Base-by-base conservation (phyloP, 2,888 invertebrate genomes). In the Pollenia amentaria region DNA sequence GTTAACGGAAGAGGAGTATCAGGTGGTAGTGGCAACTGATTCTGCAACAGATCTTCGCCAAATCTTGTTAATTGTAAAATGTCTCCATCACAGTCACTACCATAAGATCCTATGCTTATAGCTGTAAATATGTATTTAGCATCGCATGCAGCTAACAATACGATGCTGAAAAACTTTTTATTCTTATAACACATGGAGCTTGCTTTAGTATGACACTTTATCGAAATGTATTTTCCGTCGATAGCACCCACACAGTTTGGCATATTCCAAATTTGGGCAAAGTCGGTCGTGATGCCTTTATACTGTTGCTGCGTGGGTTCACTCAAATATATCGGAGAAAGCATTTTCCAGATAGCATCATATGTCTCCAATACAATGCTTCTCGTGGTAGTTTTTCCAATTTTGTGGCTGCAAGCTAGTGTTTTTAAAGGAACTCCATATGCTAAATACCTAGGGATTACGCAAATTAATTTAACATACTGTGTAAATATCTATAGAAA, bases 231-330 rank as follows among this genome's bases (percentile, higher is more conserved):
- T 29, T 29, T 29, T 29, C 29, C 29, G 29, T 29, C 29, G 29
- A 29, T 29, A 29, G 29, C 29, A 29, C 29, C 29, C 29, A 65
- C 44, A 40, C 44, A 46, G 21, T 65, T 65, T 21, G 44, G 65
- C 46, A 46, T 44, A 12, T 46, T 44, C 46, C 44, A 57, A 48
- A 69, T 60, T 69, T 69, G 21, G 12, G 51, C 46, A 29, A 79
- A 79, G 44, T 79, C 70, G 3, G 42, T 53, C 18, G 48, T 64
- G 9, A 72, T 64, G 62, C 42, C 51, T 72, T 70, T 62, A 53
- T 79, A 70, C 53, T 70, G 53, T 46, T 70, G 70, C n/a, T 79
- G 9, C n/a, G 64, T 79, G 21, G 70, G 70, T 62, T 79, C 60
- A 57, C 78, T 67, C 55, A 78, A 29, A 78, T 78, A 72, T 40